Conservation (phyloP, 2,888 invertebrate genomes). For the Macrophya annulata region DNA sequence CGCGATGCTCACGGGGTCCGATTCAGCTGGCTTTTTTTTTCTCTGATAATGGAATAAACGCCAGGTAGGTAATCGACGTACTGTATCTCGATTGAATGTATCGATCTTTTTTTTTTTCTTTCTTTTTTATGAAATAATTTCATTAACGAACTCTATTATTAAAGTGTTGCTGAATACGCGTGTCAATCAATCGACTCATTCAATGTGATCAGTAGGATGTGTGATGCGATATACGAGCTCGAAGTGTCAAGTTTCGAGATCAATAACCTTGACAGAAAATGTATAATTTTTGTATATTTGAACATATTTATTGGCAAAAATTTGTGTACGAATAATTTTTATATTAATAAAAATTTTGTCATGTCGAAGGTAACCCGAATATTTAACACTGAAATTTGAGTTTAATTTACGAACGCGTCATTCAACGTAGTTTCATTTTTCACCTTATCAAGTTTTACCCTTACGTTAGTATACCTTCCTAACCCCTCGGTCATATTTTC, state of each 20-base stretch:
- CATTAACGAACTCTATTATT: conserved; percentile 33
- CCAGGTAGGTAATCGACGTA: conserved; percentile 21
- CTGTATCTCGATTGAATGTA: not conserved
- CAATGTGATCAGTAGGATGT: conserved; percentile 7
- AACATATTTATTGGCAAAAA: not conserved
- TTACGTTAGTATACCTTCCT: not conserved
- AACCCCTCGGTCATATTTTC: not conserved
- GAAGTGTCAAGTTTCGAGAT: not conserved
- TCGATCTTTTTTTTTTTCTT: not conserved
- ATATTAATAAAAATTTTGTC: not conserved
- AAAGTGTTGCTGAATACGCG: conserved; percentile 5
- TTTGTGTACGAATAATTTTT: not conserved
- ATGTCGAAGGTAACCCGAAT: not conserved
- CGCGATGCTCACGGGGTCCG: conserved; percentile 5
- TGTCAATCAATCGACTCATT: conserved; percentile 27
- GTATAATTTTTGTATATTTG: not conserved
- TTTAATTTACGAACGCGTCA: not conserved
- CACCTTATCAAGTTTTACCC: not conserved
- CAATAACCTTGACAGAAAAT: not conserved
- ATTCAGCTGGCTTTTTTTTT: not conserved
- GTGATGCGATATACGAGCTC: not conserved
- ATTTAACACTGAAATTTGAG: not conserved
- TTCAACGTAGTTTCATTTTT: not conserved
- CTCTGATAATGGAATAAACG: not conserved
- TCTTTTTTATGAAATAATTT: not conserved